Evolutionary conservation across 2,113 vertebrate species (phyloP), one percentile per base, ranked within the genome.

Genomic region (Zosterops borbonicus): DNA sequence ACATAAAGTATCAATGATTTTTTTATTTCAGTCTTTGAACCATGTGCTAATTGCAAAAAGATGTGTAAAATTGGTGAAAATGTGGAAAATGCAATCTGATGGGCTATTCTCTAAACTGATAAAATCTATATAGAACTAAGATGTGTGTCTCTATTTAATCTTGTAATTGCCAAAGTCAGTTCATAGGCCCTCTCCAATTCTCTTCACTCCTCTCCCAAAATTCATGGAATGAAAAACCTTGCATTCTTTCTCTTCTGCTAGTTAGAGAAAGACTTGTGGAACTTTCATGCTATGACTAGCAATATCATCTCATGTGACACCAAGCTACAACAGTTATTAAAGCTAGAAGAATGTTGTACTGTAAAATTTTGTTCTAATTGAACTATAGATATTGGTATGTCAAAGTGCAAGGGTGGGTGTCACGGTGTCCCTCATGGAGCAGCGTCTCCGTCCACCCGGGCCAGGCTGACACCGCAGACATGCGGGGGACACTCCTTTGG

Each of bases 41-140:
- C 42, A 63, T 78, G 69, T 75, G 89, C 44, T 94, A 91, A 96
- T 94, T 91, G 69, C 87, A 92, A 96, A 90, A 96, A 95, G 67
- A 90, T 95, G 94, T 88, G 68, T 49, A 78, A 87, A 83, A 28
- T 1, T 56, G 78, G 82, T 96, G 95, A 92, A 95, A 94, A 92
- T 79, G 70, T 52, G 56, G 52, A 92, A 95, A 91, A 92, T 56
- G 69, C 35, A 81, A 44, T 44, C 39, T 82, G 87, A 58, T 94
- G 56, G 65, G 27, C 41, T 87, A 25, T 82, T 79, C 58, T 79
- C 24, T 71, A 31, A 28, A 14, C 77, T 35, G 87, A 92, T 84
- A 93, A 84, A 89, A 94, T 91, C 90, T 87, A 9, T 49, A 21
- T 4, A 71, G 77, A 91, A 60, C 63, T 67, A 68, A 84, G 87